Base-by-base conservation (phyloP, 2,113 vertebrate genomes). In the Ptilorrhoa leucosticta region DNA sequence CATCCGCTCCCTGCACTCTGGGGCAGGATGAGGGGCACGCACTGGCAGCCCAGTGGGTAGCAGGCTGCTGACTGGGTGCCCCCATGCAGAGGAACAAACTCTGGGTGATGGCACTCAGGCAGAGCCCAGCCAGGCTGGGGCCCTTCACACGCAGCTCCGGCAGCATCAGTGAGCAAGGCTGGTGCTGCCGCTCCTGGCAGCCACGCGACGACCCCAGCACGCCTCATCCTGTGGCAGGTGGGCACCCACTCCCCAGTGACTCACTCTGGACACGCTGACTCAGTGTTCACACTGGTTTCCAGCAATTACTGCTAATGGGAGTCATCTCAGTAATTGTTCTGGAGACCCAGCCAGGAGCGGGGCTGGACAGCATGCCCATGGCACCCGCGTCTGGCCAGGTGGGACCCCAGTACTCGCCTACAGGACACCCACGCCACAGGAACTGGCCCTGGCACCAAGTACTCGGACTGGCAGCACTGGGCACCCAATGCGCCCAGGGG, bases 111-210 rank as follows among this genome's bases (percentile, higher is more conserved):
- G 47, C 31, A 51, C 30, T 21, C 13, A 0, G 13, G 63, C 42
- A 87, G 16, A 47, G 44, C 57, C 51, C 1, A 1, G n/a, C 35
- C 16, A 50, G 35, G 60, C 39, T 17, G 28, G 31, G 21, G 37
- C 37, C 2, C 6, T 8, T 53, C 73, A 2, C 40, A 20, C 0
- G 0, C 54, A 50, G 63, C 22, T 30, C 63, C 0, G 1, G 47
- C 19, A 50, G 35, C 45, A 31, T 3, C 1, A 4, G 40, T 0
- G 37, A 10, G 21, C 0, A 1, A 28, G 44, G 7, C 23, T 1
- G 7, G 31, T 15, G 77, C 1, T 27, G 68, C 6, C 23, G 7
- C 35, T 63, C 35, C 10, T 2, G n/a, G 44, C 58, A 70, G 64
- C 72, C 37, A 18, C 1, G 1, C 1, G 11, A 51, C 37, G 51